phyloP scores from a whole-genome alignment of 2,797 vertebrate genomes.

The Sebastiscus albofasciatus region DNA sequence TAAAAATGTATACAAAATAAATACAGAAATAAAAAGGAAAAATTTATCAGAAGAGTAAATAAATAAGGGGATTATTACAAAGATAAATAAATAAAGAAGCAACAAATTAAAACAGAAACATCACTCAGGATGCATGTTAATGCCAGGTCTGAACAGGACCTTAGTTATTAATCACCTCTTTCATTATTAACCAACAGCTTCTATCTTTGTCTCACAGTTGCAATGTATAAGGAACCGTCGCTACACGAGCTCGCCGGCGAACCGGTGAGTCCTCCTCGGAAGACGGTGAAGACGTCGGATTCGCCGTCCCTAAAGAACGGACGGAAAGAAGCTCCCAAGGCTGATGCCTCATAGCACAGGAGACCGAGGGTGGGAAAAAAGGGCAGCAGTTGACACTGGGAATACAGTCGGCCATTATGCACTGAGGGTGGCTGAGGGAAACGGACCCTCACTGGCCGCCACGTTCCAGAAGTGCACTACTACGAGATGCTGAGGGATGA shows the following conservation, averaged over 20 bases:
- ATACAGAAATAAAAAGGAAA: too few relatives aligned
- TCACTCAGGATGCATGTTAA: background rate
- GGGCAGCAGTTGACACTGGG: slow-evolving; percentile 65
- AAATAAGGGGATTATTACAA: too few relatives aligned
- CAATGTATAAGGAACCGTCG: slow-evolving; percentile 98
- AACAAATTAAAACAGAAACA: too few relatives aligned
- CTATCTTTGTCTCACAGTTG: slow-evolving; percentile 84
- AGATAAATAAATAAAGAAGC: too few relatives aligned
- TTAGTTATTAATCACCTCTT: background rate
- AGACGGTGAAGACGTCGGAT: slow-evolving; percentile 83
- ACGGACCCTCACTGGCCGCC: slow-evolving; percentile 40
- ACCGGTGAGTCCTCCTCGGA: slow-evolving; percentile 83
- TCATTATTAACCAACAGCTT: slow-evolving; percentile 15
- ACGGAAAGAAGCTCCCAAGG: slow-evolving; percentile 81
- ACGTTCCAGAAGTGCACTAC: slow-evolving; percentile 54
- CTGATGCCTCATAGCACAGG: slow-evolving; percentile 84
- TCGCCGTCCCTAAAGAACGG: slow-evolving; percentile 77
- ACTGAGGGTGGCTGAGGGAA: slow-evolving; percentile 59
- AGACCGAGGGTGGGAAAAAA: slow-evolving; percentile 77
- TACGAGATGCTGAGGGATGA: slow-evolving; percentile 53
- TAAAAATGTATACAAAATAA: too few relatives aligned
- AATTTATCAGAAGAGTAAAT: too few relatives aligned
- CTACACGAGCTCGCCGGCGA: slow-evolving; percentile 89
- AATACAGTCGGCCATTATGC: slow-evolving; percentile 65
- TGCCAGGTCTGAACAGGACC: background rate